Base-by-base conservation (phyloP, 2,113 vertebrate species). In the Antennarius striatus region DNA sequence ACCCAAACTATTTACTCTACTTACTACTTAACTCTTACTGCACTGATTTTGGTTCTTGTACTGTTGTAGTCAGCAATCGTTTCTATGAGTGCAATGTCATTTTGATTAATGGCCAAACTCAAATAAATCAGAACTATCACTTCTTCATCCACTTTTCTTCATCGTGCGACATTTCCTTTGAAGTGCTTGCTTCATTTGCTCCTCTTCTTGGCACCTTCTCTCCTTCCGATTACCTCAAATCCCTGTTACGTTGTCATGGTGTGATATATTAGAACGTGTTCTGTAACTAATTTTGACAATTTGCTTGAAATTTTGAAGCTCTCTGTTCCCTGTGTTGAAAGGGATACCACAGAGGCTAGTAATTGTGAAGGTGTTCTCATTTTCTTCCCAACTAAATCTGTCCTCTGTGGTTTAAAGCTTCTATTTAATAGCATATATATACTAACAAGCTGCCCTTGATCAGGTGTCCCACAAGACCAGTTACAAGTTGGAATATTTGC, bases 401-500 rank as follows among this genome's bases (percentile, higher is more conserved):
- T 71, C 51, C 68, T 69, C n/a, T 13, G 55, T 32, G 59, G 15
- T 53, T 48, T 60, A 22, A 71, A 40, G 39, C 51, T 28, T 16
- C 22, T 62, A 53, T 46, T 50, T 63, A 56, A 52, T 58, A 69
- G 40, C 48, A 66, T 43, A 68, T 56, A 28, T 40, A 50, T 42
- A 61, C 53, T 63, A 56, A 69, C 62, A 82, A 66, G 42, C 40
- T 1, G 6, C 54, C 63, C 71, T 75, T 73, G 14, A 81, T 74
- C 61, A 22, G 59, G 43, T 51, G 56, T 79, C 80, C 68, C 85
- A 13, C 32, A 40, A 79, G 83, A 56, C 43, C 4, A 3, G 12
- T 63, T 75, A 30, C 46, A 71, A 78, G 68, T 68, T 40, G 48
- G 46, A 82, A 73, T 78, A 53, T 63, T 81, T 67, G 58, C 54